phyloP scores from a whole-genome alignment of 2,797 vertebrate species.

The Lacerta viridis region DNA sequence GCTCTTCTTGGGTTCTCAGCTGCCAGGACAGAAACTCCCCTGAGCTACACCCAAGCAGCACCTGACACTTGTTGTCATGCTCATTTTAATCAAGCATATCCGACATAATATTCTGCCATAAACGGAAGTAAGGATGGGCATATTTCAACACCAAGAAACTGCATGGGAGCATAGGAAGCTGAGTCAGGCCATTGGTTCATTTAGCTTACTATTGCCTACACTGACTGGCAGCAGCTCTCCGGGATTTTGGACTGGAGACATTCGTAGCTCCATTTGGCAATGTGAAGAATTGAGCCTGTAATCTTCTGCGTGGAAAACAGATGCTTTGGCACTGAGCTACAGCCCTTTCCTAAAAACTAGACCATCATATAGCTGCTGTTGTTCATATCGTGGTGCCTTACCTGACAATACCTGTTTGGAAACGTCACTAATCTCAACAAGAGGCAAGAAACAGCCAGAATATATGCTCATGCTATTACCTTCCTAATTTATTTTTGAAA shows the following conservation, averaged over 20 bases:
- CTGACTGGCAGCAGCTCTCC: too few relatives aligned
- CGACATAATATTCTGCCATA: not conserved
- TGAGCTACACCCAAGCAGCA: not conserved
- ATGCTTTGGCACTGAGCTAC: not conserved
- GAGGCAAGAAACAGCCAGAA: constrained; percentile 70
- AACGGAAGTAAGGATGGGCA: not conserved
- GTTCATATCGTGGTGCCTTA: not conserved
- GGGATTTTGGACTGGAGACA: too few relatives aligned
- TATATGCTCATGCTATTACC: constrained; percentile 65
- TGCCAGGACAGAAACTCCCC: too few relatives aligned
- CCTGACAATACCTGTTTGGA: not conserved
- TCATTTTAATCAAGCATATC: not conserved
- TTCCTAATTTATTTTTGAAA: constrained; percentile 11
- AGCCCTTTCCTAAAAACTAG: too few relatives aligned
- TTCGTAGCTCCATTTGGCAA: too few relatives aligned
- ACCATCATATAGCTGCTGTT: not conserved
- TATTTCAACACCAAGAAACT: not conserved
- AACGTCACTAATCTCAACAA: not conserved
- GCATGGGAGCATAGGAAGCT: not conserved
- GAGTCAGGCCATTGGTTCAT: not conserved
- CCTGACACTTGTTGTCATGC: not conserved
- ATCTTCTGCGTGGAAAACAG: not conserved
- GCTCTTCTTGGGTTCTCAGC: too few relatives aligned
- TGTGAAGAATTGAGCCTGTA: too few relatives aligned
- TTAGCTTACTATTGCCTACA: not conserved